These are phyloP conservation scores for Nannospalax galili DNA, from an alignment of 2,113 vertebrate genomes.

Conservation along the genomic window DNA sequence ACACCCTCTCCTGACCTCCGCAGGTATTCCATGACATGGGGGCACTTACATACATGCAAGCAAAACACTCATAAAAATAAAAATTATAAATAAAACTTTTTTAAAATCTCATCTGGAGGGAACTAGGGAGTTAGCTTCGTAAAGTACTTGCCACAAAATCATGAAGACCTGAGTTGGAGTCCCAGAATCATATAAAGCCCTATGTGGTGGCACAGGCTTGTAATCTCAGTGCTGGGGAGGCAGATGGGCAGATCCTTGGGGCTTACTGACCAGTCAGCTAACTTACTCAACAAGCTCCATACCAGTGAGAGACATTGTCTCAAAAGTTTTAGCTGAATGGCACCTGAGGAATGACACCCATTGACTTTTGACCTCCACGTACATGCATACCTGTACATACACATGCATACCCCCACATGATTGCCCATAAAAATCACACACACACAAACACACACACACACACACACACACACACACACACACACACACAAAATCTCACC, in stretches of 20 bases:
- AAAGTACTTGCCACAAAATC: not conserved
- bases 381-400: no score
- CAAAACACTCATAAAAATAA: no score
- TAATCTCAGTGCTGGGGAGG: not conserved
- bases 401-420: not conserved
- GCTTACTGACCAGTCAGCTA: not conserved
- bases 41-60: no score
- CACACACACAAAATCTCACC: constrained; percentile 85
- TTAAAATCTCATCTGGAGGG: no score
- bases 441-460: not conserved
- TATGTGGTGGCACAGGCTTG: not conserved
- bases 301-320: not conserved
- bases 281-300: not conserved
- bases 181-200: no score
- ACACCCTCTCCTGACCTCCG: no score
- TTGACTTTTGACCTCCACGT: not conserved
- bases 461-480: not conserved
- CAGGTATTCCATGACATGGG: no score
- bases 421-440: no score
- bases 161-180: not conserved
- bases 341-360: no score
- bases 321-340: not conserved
- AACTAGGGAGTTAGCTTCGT: not conserved
- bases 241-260: no score
- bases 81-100: no score